Conservation (phyloP, 2,797 vertebrate species). For the Sebastes jordani region DNA sequence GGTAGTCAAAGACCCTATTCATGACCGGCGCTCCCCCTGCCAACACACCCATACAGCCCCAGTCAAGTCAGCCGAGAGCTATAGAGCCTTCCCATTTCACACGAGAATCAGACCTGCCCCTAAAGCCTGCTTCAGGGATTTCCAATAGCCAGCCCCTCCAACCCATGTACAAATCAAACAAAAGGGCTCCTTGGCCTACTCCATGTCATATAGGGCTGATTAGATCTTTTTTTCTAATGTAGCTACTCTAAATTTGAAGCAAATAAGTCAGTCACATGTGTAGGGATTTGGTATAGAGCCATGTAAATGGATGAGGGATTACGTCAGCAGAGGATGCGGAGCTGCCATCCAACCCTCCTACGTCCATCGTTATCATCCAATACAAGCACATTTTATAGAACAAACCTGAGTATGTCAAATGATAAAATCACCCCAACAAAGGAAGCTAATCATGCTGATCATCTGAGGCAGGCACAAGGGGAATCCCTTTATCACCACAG, state of each 20-base stretch:
- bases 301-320: conserved; percentile 58
- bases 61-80: conserved; percentile 84
- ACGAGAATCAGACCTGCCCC: conserved; percentile 86
- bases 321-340: conserved; percentile 52
- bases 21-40: conserved; percentile 83
- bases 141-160: conserved; percentile 81
- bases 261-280: conserved; percentile 73
- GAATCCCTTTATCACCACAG: conserved; percentile 54
- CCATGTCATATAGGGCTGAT: conserved; percentile 80
- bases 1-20: conserved; percentile 88
- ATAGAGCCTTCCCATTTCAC: conserved; percentile 86
- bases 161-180: conserved; percentile 82
- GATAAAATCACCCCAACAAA: conserved; percentile 49
- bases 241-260: conserved; percentile 67
- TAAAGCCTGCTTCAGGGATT: conserved; percentile 86
- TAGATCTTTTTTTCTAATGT: conserved; percentile 73
- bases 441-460: conserved; percentile 54
- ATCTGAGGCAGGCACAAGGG: conserved; percentile 56
- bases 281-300: conserved; percentile 53
- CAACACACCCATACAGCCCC: conserved; percentile 86
- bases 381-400: neutral
- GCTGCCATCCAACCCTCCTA: conserved; percentile 26
- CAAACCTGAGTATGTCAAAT: conserved; percentile 45
- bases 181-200: conserved; percentile 79
- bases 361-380: neutral